phyloP scores from a whole-genome alignment of 2,888 invertebrate species.

The Eucriotettix oculatus region DNA sequence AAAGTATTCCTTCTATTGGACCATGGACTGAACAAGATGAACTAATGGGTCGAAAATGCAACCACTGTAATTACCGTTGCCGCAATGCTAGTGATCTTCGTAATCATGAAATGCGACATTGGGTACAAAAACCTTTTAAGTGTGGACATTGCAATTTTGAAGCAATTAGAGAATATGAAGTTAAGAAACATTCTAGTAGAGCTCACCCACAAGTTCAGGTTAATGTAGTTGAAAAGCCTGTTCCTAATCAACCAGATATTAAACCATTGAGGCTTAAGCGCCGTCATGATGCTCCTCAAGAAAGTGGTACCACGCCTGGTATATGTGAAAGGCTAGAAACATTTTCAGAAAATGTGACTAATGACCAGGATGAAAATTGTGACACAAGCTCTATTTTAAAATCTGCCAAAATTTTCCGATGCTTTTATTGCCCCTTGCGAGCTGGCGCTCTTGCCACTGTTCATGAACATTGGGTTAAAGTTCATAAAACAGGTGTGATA shows the following conservation, averaged over 20 bases:
- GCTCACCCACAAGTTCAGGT: slow-evolving; percentile 2
- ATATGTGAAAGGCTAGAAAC: no score
- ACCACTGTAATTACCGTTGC: slow-evolving; percentile 21
- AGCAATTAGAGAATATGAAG: slow-evolving; percentile 7
- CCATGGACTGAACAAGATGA: not conserved
- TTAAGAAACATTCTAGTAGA: slow-evolving; percentile 6
- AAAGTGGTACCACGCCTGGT: not conserved
- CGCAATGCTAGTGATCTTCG: slow-evolving; percentile 19
- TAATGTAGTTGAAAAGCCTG: not conserved
- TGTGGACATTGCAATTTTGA: slow-evolving; percentile 27
- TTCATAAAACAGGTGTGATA: slow-evolving; percentile 12
- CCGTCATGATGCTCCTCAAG: slow-evolving; percentile 2
- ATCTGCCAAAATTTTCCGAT: slow-evolving; percentile 9
- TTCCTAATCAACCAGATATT: slow-evolving; percentile 5
- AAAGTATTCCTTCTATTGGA: no score
- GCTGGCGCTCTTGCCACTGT: slow-evolving; percentile 11
- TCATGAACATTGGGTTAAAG: slow-evolving; percentile 14
- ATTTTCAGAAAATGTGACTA: not conserved
- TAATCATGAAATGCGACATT: slow-evolving; percentile 31
- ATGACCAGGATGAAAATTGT: not conserved
- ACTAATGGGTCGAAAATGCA: slow-evolving; percentile 18
- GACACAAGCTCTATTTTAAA: not conserved
- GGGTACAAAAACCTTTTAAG: slow-evolving; percentile 27
- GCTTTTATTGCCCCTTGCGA: slow-evolving; percentile 17
- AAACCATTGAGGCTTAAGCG: slow-evolving; percentile 1